phyloP scores from a whole-genome alignment of 2,113 vertebrate genomes.

The Pseudorasbora parva region DNA sequence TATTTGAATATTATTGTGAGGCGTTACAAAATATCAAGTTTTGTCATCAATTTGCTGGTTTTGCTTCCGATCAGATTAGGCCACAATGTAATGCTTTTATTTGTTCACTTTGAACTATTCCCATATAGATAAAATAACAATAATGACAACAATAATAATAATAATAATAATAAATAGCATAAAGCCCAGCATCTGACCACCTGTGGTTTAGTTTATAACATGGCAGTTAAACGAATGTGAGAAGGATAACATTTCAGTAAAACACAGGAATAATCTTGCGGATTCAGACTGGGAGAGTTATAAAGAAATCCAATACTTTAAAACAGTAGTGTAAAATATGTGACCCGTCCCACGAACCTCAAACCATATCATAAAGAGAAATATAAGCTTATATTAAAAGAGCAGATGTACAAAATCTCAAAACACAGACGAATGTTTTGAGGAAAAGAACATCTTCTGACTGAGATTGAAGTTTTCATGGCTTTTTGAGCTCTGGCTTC shows the following conservation, averaged over 20 bases:
- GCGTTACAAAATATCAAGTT: conserved; percentile 63
- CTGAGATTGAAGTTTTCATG: neutral
- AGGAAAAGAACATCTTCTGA: neutral
- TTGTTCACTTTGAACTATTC: conserved; percentile 93
- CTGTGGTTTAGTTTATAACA: conserved; percentile 84
- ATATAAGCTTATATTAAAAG: conserved; percentile 90
- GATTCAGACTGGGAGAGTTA: conserved; percentile 56
- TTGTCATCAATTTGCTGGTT: conserved; percentile 71
- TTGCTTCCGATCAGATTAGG: conserved; percentile 84
- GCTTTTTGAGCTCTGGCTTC: neutral
- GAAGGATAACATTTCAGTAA: conserved; percentile 69
- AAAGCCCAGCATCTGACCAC: conserved; percentile 95
- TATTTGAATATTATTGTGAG: neutral
- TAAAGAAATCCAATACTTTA: conserved; percentile 56
- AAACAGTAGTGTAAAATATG: conserved; percentile 43
- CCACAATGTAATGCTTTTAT: conserved; percentile 85
- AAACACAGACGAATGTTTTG: conserved; percentile 62
- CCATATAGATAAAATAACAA: conserved; percentile 85
- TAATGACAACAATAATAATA: conserved; percentile 99
- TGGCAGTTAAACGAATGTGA: conserved; percentile 89
- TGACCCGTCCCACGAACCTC: conserved; percentile 77
- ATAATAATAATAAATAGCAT: no score
- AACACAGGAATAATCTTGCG: conserved; percentile 61
- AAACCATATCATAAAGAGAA: conserved; percentile 78
- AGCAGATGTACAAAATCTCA: conserved; percentile 85